A percentile compares a stretch with the other conserved stretches of the same genome.
Conservation (phyloP, 2,113 vertebrate genomes). For the Tetraodon nigroviridis region DNA sequence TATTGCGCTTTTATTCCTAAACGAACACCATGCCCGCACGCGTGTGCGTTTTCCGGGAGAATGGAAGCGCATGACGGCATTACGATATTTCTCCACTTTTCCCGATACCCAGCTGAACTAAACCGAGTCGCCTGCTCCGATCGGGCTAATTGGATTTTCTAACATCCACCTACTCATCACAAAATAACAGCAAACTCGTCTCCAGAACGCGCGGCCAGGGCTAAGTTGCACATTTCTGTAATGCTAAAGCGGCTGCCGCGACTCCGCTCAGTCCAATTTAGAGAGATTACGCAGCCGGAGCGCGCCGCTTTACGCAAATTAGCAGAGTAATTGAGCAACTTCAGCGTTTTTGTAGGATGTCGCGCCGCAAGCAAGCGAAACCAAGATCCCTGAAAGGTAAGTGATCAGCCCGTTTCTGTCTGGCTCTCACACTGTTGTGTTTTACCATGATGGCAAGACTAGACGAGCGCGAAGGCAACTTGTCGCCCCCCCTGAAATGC, state of each 20-base stretch:
- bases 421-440: conserved; percentile 18
- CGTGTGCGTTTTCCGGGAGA: conserved; percentile 68
- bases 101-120: conserved; percentile 62
- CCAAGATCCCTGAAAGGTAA: conserved; percentile 99
- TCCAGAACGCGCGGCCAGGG: conserved; percentile 43
- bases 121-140: conserved; percentile 60
- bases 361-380: conserved; percentile 99
- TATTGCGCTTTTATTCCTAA: conserved; percentile 71
- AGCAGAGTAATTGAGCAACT: conserved; percentile 89
- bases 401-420: conserved; percentile 59
- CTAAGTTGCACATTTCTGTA: conserved; percentile 58
- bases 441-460: conserved; percentile 44
- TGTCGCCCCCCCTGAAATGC: conserved; percentile 37
- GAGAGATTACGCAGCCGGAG: conserved; percentile 52
- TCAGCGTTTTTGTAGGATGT: conserved; percentile 97
- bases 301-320: conserved; percentile 58
- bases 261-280: conserved; percentile 59
- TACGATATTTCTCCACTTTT: conserved; percentile 71
- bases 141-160: conserved; percentile 68
- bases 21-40: conserved; percentile 63
- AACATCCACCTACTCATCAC: conserved; percentile 63
- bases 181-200: conserved; percentile 62
- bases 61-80: conserved; percentile 75
- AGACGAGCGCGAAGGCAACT: conserved; percentile 35
- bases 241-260: conserved; percentile 62